phyloP scores from a whole-genome alignment of 1,140 invertebrate genomes.

The Elymnias hypermnestra region DNA sequence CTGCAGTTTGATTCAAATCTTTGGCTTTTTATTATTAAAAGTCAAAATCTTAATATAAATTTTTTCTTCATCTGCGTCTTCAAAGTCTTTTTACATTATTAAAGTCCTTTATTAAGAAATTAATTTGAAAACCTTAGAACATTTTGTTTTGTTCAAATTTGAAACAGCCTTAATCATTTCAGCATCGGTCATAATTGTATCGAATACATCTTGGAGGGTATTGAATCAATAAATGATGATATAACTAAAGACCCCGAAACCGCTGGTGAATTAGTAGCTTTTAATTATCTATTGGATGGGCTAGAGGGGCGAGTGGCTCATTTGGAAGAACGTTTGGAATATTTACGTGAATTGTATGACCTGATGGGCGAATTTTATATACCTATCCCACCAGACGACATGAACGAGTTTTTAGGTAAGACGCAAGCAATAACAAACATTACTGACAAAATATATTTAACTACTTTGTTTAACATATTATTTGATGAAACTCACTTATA shows the following conservation, averaged over 20 bases:
- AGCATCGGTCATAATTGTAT: conserved; percentile 58
- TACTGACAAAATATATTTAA: too few relatives aligned
- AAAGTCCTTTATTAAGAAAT: too few relatives aligned
- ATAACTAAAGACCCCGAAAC: conserved; percentile 53
- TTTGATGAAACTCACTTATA: too few relatives aligned
- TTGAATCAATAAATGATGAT: conserved; percentile 45
- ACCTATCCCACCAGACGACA: conserved; percentile 71
- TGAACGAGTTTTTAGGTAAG: conserved; percentile 70
- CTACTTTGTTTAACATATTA: too few relatives aligned
- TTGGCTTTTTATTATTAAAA: too few relatives aligned
- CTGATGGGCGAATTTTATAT: conserved; percentile 75
- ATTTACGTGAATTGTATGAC: conserved; percentile 73
- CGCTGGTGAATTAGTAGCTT: conserved; percentile 54
- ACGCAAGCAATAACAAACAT: neutral
- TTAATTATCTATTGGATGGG: conserved; percentile 71
- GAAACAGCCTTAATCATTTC: too few relatives aligned
- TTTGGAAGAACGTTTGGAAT: conserved; percentile 70
- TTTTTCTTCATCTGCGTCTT: too few relatives aligned
- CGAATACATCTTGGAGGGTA: conserved; percentile 48
- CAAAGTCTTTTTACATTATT: too few relatives aligned
- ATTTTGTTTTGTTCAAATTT: too few relatives aligned
- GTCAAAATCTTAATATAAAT: too few relatives aligned
- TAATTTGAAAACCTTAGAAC: too few relatives aligned
- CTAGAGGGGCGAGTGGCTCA: conserved; percentile 56
- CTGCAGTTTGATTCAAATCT: too few relatives aligned